phyloP scores from a whole-genome alignment of 2,888 invertebrate genomes.

The Lepidocyrtinus sp. region DNA sequence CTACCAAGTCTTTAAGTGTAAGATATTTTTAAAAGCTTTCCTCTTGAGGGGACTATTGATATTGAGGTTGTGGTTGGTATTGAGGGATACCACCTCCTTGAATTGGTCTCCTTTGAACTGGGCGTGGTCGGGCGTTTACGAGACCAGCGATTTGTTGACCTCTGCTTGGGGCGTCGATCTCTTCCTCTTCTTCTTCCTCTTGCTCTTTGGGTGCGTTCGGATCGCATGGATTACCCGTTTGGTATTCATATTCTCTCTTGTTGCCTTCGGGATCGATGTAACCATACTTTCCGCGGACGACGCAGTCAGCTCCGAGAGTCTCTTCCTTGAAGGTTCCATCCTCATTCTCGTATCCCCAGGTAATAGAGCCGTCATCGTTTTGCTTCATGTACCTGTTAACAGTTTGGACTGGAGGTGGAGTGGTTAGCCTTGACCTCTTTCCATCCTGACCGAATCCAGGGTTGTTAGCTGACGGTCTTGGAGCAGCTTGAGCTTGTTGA shows the following conservation, averaged over 20 bases:
- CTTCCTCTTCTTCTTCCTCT: constrained; percentile 63
- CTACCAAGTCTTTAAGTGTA: constrained; percentile 32
- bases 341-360: constrained; percentile 70
- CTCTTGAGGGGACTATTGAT: constrained; percentile 31
- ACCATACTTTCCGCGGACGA: constrained; percentile 70
- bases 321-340: constrained; percentile 70
- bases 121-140: constrained; percentile 64
- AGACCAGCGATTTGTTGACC: constrained; percentile 62
- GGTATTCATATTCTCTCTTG: constrained; percentile 69
- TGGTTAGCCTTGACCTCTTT: constrained; percentile 60
- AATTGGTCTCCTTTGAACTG: constrained; percentile 54
- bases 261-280: constrained; percentile 70
- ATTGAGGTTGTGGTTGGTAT: constrained; percentile 51
- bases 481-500: constrained; percentile 19
- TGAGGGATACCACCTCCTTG: constrained; percentile 49
- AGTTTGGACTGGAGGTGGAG: constrained; percentile 69
- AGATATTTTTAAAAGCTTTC: constrained; percentile 33
- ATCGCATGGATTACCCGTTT: constrained; percentile 69
- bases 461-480: constrained; percentile 11
- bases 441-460: constrained; percentile 30
- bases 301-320: constrained; percentile 69
- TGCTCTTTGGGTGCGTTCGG: constrained; percentile 67
- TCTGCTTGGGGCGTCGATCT: constrained; percentile 61
- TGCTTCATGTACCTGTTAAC: constrained; percentile 67
- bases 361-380: constrained; percentile 69